Conservation (phyloP, 2,888 invertebrate genomes). For the Synergus gifuensis region DNA sequence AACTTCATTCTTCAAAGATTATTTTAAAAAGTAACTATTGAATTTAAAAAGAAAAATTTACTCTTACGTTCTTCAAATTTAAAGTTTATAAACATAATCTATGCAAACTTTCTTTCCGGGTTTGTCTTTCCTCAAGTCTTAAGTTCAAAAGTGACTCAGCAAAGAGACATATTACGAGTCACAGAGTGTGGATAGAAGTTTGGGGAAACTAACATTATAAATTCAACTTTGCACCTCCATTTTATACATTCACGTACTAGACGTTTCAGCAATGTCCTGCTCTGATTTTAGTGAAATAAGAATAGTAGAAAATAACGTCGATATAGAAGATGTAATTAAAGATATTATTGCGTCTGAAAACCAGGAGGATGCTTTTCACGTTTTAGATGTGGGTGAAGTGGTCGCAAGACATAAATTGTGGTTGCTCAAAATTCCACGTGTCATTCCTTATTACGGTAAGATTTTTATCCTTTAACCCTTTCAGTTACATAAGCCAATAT, state of each 20-base stretch:
- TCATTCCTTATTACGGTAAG: slow-evolving; percentile 71
- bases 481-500: too few relatives aligned
- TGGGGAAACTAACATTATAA: not conserved
- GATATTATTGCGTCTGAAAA: slow-evolving; percentile 61
- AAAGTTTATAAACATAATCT: too few relatives aligned
- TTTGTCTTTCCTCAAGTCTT: too few relatives aligned
- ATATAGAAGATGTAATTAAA: slow-evolving; percentile 63
- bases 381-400: slow-evolving; percentile 67
- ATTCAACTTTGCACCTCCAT: not conserved
- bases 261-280: not conserved
- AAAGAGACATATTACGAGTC: too few relatives aligned
- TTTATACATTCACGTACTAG: not conserved
- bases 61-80: too few relatives aligned
- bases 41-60: too few relatives aligned
- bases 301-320: slow-evolving; percentile 62
- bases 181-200: too few relatives aligned
- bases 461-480: slow-evolving; percentile 76
- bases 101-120: too few relatives aligned
- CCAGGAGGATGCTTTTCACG: slow-evolving; percentile 69
- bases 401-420: slow-evolving; percentile 69
- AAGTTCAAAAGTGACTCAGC: too few relatives aligned
- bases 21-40: too few relatives aligned
- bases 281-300: slow-evolving; percentile 47
- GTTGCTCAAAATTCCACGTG: slow-evolving; percentile 69
- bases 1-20: too few relatives aligned